Base-by-base conservation (phyloP, 2,888 invertebrate genomes). In the Ptychoptera contaminata region DNA sequence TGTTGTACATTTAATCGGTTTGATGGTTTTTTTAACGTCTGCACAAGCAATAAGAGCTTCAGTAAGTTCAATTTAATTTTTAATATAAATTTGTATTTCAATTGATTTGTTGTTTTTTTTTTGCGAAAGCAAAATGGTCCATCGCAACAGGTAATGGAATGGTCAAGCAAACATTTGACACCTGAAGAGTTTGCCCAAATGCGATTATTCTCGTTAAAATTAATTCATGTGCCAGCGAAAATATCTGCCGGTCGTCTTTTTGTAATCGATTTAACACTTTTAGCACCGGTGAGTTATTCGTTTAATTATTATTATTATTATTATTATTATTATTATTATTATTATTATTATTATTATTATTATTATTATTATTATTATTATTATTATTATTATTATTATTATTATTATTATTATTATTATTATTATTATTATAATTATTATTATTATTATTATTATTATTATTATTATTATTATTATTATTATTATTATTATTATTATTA, bases 251-350 rank as follows among this genome's bases (percentile, higher is more conserved):
- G 45, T n/a, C 6, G 38, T 11, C 37, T 45, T 14, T 45, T 45
- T 37, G 23, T 23, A 11, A 36, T 45, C 8, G 42, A 42, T 29
- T 37, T 41, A 10, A 16, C 29, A 16, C 12, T 45, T 8, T 8
- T 45, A 34, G 45, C 45, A 15, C 45, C 45, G 14, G 45, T 45
- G 37, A 42, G 37, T 43, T 34, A 9, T 11, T 41, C 6, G 8
- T 8, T 41, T 12, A 15, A 8, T 30, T 11, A 10, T 11, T 11
- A n/a, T 6, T 34, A 7, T n/a, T n/a, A n/a, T n/a, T n/a, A n/a
- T n/a, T n/a, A n/a, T n/a, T n/a, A n/a, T n/a, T n/a, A n/a, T n/a
- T n/a, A n/a, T n/a, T n/a, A n/a, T n/a, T n/a, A n/a, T n/a, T n/a
- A n/a, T n/a, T n/a, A n/a, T n/a, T n/a, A n/a, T n/a, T n/a, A n/a